Base-by-base conservation (phyloP, 1,140 invertebrate genomes). In the Coelopa frigida region DNA sequence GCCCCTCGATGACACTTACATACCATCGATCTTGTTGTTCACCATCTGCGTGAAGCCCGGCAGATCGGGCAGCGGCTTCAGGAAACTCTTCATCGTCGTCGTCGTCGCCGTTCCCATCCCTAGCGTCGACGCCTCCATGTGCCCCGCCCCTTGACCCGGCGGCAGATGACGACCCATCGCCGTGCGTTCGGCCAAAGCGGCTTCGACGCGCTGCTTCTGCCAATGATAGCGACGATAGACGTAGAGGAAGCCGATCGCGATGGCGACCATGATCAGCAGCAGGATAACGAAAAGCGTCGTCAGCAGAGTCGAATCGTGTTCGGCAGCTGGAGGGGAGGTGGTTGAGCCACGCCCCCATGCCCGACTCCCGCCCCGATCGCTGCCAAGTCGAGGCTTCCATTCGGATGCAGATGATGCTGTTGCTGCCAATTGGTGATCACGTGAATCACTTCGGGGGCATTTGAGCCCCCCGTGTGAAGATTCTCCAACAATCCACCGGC, bases 401-500 rank as follows among this genome's bases (percentile, higher is more conserved):
- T 43, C n/a, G 38, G 35, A 4, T 26, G 21, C 2, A 22, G 36
- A 1, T 48, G 21, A 17, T 49, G 32, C 14, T 36, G 31, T 26
- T 32, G 21, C 21, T 29, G 51, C 7, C 56, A 55, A 44, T 55
- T 62, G 5, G 63, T 64, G 10, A 68, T 68, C 3, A 68, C 64
- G 33, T 68, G 64, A 23, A 68, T 68, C 1, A 68, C 58, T 27
- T 68, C 64, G 1, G 64, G 55, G 2, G 56, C 44, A 3, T 57
- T 52, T 1, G 53, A 54, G 10, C 50, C 59, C 0, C 51, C 55
- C 5, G 53, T 44, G 12, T 66, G 60, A 3, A 67, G 44, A 38
- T 63, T 59, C 39, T 67, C 60, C 5, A 63, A 48, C 11, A 62
- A 37, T 3, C 4, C 2, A 39, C 26, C 26, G 22, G 22, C 5